Percentiles rank a stretch among this genome's conserved stretches.
These are phyloP conservation scores for Scalopus aquaticus DNA, from an alignment of 2,113 vertebrate genomes.

Conservation along the genomic window DNA sequence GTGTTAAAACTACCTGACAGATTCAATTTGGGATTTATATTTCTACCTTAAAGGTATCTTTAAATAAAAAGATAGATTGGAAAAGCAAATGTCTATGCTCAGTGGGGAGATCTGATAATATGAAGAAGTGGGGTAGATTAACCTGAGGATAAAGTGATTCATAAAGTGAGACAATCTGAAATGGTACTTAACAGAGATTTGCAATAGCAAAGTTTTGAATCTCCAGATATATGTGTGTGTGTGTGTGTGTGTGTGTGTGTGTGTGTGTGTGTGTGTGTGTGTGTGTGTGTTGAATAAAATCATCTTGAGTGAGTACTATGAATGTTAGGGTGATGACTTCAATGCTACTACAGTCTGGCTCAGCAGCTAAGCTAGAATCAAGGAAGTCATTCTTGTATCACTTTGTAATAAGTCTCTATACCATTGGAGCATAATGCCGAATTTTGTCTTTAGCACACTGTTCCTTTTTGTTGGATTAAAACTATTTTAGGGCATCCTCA, in stretches of 20 bases:
- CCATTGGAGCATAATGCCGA: neutral
- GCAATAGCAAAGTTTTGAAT: neutral
- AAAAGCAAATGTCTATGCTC: neutral
- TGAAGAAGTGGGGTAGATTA: neutral
- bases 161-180: neutral
- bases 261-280: too few relatives aligned
- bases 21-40: neutral
- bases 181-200: neutral
- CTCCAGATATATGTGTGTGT: neutral
- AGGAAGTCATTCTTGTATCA: neutral
- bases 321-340: neutral
- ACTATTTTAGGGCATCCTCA: neutral
- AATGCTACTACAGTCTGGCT: too few relatives aligned
- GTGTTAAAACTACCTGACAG: neutral
- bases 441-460: neutral
- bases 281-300: neutral
- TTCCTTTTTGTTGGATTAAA: neutral
- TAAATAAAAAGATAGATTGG: neutral
- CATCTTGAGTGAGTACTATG: too few relatives aligned
- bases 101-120: neutral
- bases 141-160: neutral
- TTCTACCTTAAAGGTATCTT: neutral
- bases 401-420: neutral
- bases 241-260: too few relatives aligned
- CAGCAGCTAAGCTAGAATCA: neutral